Conservation (phyloP, 2,888 invertebrate species). For the Agrotis segetum region DNA sequence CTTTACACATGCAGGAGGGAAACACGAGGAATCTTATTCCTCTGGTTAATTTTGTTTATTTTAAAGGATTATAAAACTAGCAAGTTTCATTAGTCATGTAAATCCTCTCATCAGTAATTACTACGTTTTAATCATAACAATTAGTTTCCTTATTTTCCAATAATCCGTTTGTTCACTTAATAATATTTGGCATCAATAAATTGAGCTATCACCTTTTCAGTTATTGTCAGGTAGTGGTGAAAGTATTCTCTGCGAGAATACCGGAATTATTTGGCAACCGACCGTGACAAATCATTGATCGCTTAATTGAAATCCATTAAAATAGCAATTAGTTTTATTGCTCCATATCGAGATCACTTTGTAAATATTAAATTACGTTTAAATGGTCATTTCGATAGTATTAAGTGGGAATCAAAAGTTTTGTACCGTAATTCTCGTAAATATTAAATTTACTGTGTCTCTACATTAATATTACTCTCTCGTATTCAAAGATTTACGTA, state of each 20-base stretch:
- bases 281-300: slow-evolving; percentile 14
- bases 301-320: slow-evolving; percentile 18
- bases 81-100: background rate
- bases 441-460: background rate
- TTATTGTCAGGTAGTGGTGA: background rate
- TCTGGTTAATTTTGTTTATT: too few species aligned
- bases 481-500: slow-evolving; percentile 2
- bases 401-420: background rate
- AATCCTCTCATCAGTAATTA: slow-evolving; percentile 7
- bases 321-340: slow-evolving; percentile 14
- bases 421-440: background rate
- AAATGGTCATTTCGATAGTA: background rate
- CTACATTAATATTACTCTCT: too few species aligned
- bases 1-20: background rate
- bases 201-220: background rate
- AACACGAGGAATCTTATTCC: slow-evolving; percentile 12
- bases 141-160: background rate
- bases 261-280: slow-evolving; percentile 4
- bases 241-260: slow-evolving; percentile 11
- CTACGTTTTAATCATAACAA: background rate
- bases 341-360: background rate
- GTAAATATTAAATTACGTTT: slow-evolving; percentile 9
- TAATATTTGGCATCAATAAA: slow-evolving; percentile 18
- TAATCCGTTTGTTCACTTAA: background rate
- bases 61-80: background rate